These are phyloP conservation scores for Amblyjoppa fuscipennis DNA, from an alignment of 2,888 invertebrate species.

Conservation along the genomic window DNA sequence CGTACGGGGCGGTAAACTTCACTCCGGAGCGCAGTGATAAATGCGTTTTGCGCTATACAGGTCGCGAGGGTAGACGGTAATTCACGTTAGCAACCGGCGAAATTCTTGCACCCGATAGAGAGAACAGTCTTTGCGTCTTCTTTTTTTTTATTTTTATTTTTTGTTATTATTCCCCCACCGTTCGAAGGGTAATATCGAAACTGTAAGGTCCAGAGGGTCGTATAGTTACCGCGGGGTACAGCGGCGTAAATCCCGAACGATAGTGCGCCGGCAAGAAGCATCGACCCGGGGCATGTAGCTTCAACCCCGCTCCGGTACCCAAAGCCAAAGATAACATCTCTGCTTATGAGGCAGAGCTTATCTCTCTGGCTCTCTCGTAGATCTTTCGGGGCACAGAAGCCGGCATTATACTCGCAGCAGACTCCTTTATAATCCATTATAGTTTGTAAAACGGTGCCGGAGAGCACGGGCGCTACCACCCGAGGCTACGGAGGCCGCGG, in stretches of 20 bases:
- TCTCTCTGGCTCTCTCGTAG: constrained; percentile 73
- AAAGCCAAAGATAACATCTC: constrained; percentile 75
- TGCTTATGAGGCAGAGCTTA: constrained; percentile 79
- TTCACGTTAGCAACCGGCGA: constrained; percentile 49
- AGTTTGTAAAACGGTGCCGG: constrained; percentile 73
- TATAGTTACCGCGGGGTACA: neutral
- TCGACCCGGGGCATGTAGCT: constrained; percentile 70
- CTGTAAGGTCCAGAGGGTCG: neutral
- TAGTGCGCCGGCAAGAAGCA: constrained; percentile 68
- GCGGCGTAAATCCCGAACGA: constrained; percentile 29
- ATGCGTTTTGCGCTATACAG: constrained; percentile 60
- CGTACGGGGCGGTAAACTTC: constrained; percentile 58
- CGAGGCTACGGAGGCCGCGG: constrained; percentile 34
- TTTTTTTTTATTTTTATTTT: constrained; percentile 9
- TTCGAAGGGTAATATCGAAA: neutral
- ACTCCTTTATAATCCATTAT: constrained; percentile 77
- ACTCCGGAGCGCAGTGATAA: constrained; percentile 63
- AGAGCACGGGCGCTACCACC: constrained; percentile 25
- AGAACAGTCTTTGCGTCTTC: constrained; percentile 6
- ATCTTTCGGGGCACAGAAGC: constrained; percentile 76
- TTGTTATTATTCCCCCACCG: neutral
- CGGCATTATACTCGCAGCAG: constrained; percentile 71
- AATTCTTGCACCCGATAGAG: constrained; percentile 45
- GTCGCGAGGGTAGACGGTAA: constrained; percentile 46
- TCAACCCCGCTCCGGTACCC: constrained; percentile 43